Evolutionary conservation across 2,797 vertebrate species (phyloP), one percentile per base, ranked within the genome.

Genomic region (Sardinella longiceps): DNA sequence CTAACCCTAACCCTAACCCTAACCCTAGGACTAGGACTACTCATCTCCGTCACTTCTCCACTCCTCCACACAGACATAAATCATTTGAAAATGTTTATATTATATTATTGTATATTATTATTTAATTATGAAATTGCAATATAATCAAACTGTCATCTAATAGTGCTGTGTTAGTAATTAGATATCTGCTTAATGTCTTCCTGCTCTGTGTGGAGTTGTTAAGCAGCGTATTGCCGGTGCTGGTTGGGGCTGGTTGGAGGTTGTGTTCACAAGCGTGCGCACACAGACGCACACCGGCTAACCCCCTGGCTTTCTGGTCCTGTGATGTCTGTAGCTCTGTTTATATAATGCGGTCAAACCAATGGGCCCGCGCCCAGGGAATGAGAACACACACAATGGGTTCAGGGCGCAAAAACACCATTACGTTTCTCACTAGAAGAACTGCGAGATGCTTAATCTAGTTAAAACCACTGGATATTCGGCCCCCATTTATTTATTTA

Each of bases 401-500:
- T 66, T 45, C 60, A 80, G 56, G 20, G 43, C 37, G 60, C 10
- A 82, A 87, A 82, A 48, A n/a, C 56, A n/a, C 53, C 39, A 83
- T 56, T 66, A 14, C 82, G 58, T 81, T 81, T 85, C 53, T 80
- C 48, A 37, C 83, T 84, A 90, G 85, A 74, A 83, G 87, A 89
- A 88, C 83, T 83, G 30, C 89, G 85, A 45, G 37, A 20, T 84
- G 51, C 74, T 30, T 20, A 80, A 81, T 46, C 39, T 58, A 84
- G 89, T 84, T 89, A 87, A 88, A 88, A 82, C 70, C 80, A 14
- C 23, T n/a, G 80, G 7, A n/a, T n/a, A n/a, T n/a, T n/a, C n/a
- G n/a, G n/a, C n/a, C n/a, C n/a, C n/a, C n/a, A 20, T 53, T 20
- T 23, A 23, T 63, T 20, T 63, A 30, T 66, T 30, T 30, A 66